phyloP scores from a whole-genome alignment of 2,113 vertebrate species.

The Ariopsis seemanni region DNA sequence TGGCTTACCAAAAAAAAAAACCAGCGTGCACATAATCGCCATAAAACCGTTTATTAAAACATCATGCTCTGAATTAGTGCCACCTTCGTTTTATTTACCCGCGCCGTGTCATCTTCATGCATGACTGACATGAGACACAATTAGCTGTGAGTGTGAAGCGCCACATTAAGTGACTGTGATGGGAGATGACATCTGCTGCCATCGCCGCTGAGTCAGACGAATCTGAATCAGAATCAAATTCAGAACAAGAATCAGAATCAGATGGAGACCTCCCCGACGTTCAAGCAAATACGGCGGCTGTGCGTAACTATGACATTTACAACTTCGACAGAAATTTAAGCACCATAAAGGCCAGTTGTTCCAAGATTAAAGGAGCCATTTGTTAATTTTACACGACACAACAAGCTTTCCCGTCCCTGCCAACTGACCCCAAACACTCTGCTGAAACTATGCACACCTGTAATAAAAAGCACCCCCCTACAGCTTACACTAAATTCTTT shows the following conservation, averaged over 20 bases:
- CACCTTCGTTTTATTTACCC: slow-evolving; percentile 62
- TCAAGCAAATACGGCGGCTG: neutral
- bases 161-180: slow-evolving; percentile 50
- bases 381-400: neutral
- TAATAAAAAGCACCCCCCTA: too few relatives aligned
- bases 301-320: neutral
- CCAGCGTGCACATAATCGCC: neutral
- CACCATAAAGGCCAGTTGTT: neutral
- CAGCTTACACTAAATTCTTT: too few relatives aligned
- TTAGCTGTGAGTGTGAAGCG: slow-evolving; percentile 47
- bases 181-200: slow-evolving; percentile 49
- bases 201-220: slow-evolving; percentile 24
- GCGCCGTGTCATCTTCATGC: slow-evolving; percentile 52
- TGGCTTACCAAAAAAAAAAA: neutral
- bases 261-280: neutral
- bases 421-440: neutral
- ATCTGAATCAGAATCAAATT: neutral
- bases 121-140: slow-evolving; percentile 49
- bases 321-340: neutral
- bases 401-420: neutral
- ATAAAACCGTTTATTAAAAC: slow-evolving; percentile 36
- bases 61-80: slow-evolving; percentile 62
- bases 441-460: neutral
- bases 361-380: neutral
- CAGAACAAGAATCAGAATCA: neutral